Evolutionary conservation across 2,888 invertebrate species (phyloP).

Genomic region (Apamea sordens): DNA sequence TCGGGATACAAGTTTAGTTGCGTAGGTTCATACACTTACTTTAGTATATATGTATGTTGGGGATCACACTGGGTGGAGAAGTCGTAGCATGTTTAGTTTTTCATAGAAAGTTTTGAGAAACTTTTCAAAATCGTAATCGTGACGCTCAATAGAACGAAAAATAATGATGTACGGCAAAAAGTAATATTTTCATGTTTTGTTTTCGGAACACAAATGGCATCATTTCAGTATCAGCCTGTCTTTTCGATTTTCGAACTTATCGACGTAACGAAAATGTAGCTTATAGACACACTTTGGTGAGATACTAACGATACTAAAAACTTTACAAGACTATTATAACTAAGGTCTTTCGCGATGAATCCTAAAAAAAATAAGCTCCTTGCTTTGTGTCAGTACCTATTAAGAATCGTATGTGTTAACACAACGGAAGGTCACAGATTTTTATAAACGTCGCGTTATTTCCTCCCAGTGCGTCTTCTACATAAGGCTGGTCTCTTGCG

Average conservation of each 20-base stretch:
- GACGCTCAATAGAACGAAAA: neutral
- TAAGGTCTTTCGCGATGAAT: neutral
- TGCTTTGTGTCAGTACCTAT: neutral
- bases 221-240: neutral
- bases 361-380: neutral
- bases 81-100: slow-evolving; percentile 1
- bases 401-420: neutral
- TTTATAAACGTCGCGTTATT: slow-evolving; percentile 11
- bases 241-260: neutral
- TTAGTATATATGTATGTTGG: slow-evolving; percentile 9
- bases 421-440: neutral
- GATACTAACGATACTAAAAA: neutral
- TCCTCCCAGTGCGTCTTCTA: slow-evolving; percentile 50
- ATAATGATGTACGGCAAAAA: neutral
- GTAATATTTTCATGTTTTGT: neutral
- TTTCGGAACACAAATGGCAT: too few relatives aligned
- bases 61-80: slow-evolving; percentile 51
- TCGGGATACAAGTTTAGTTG: slow-evolving; percentile 65
- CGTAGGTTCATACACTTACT: slow-evolving; percentile 34
- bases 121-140: neutral
- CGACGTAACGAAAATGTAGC: neutral
- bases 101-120: neutral
- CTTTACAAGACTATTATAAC: neutral
- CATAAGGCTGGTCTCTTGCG: slow-evolving; percentile 48
- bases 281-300: neutral